These are phyloP conservation scores for Pollachius pollachius DNA, from an alignment of 2,113 vertebrate genomes.

Conservation along the genomic window DNA sequence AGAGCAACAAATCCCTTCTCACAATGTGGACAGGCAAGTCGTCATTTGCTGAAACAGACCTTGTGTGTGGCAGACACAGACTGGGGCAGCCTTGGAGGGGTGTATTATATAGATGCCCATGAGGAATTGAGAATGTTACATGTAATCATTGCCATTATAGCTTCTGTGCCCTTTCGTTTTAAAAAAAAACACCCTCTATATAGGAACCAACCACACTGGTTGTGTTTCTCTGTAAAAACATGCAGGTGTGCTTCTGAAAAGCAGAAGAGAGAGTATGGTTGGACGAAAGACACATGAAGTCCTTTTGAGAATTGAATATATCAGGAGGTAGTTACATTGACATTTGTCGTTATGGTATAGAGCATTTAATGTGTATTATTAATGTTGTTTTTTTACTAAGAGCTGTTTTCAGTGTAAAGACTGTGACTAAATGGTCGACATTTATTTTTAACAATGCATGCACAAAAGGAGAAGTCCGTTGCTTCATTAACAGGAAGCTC, in stretches of 20 bases:
- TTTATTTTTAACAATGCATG: too few relatives aligned
- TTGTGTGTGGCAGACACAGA: not conserved
- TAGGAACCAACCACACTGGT: constrained; percentile 19
- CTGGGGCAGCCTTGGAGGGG: not conserved
- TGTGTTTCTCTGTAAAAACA: constrained; percentile 32
- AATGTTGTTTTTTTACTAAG: too few relatives aligned
- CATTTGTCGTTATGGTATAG: too few relatives aligned
- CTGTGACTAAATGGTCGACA: too few relatives aligned
- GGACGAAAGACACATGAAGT: not conserved
- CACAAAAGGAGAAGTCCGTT: too few relatives aligned
- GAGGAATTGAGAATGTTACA: constrained; percentile 45
- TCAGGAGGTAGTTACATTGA: too few relatives aligned
- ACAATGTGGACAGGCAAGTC: not conserved
- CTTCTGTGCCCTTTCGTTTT: not conserved
- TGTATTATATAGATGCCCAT: constrained; percentile 18
- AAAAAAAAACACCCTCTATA: not conserved
- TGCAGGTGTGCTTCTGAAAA: constrained; percentile 44
- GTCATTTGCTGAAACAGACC: not conserved
- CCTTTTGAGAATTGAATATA: too few relatives aligned
- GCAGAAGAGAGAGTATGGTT: constrained; percentile 30
- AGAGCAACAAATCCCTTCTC: not conserved
- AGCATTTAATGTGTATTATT: too few relatives aligned
- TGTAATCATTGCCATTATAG: not conserved
- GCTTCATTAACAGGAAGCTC: too few relatives aligned
- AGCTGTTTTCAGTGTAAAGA: too few relatives aligned